Evolutionary conservation across 1,140 invertebrate species (phyloP).

Genomic region (Epicauta chinensis): DNA sequence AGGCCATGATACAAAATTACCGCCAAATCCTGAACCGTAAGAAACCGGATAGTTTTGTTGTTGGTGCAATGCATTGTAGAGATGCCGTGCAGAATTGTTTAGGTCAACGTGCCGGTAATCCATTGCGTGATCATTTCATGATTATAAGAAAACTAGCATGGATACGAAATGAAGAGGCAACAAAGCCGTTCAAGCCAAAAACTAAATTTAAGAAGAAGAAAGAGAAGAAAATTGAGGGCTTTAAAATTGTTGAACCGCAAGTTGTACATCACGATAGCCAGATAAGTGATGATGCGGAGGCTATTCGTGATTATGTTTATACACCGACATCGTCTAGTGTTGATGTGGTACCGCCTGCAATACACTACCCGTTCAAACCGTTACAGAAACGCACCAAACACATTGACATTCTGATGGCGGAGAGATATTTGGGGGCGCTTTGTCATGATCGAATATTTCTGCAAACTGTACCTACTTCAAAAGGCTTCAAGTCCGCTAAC

Average conservation of each 20-base stretch:
- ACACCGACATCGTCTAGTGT: not conserved
- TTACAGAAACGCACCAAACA: conserved; percentile 45
- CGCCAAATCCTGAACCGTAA: conserved; percentile 42
- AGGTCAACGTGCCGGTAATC: conserved; percentile 32
- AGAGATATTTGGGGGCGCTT: conserved; percentile 51
- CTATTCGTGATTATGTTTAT: not conserved
- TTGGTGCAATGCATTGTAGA: conserved; percentile 45
- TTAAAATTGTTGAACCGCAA: not conserved
- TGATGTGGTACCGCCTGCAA: conserved; percentile 27
- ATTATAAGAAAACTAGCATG: conserved; percentile 39
- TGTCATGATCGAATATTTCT: conserved; percentile 50
- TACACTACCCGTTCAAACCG: conserved; percentile 35
- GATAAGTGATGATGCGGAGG: not conserved
- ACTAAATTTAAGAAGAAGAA: conserved; percentile 40
- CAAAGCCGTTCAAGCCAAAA: conserved; percentile 45
- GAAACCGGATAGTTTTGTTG: conserved; percentile 49
- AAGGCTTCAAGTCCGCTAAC: conserved; percentile 46
- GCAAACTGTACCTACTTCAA: conserved; percentile 42
- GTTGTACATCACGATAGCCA: not conserved
- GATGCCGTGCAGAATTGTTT: conserved; percentile 37
- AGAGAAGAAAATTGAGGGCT: conserved; percentile 17
- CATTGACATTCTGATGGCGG: conserved; percentile 45
- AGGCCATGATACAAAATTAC: conserved; percentile 48
- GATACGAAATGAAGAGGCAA: conserved; percentile 34
- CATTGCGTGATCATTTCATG: conserved; percentile 39